Percentiles rank a stretch among this genome's conserved stretches.
phyloP scores from a whole-genome alignment of 2,888 invertebrate genomes.

The Syritta pipiens region DNA sequence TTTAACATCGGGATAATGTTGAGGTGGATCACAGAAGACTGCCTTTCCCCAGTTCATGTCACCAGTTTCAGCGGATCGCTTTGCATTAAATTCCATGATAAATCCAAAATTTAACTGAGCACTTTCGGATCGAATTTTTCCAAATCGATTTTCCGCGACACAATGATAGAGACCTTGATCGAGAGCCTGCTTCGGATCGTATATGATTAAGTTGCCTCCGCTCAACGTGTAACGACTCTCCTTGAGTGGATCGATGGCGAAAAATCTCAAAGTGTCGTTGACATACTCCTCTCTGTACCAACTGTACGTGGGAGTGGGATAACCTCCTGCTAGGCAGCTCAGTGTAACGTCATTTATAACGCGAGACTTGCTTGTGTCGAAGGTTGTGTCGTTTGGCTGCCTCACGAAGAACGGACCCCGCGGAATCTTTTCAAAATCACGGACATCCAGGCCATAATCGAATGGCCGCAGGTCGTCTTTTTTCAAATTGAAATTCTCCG shows the following conservation, averaged over 20 bases:
- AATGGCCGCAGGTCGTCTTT: slow-evolving; percentile 89
- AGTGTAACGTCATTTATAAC: slow-evolving; percentile 87
- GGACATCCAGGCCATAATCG: slow-evolving; percentile 91
- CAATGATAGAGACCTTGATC: slow-evolving; percentile 96
- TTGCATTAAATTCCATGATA: slow-evolving; percentile 93
- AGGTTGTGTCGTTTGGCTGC: slow-evolving; percentile 90
- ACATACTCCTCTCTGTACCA: slow-evolving; percentile 95
- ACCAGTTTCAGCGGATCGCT: slow-evolving; percentile 90
- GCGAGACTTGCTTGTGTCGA: slow-evolving; percentile 87
- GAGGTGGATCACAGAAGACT: slow-evolving; percentile 94
- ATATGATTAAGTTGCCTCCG: slow-evolving; percentile 94
- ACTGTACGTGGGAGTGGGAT: slow-evolving; percentile 92
- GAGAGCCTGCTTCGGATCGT: slow-evolving; percentile 87
- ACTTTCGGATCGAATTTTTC: slow-evolving; percentile 92
- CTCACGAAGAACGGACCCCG: slow-evolving; percentile 93
- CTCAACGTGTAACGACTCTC: slow-evolving; percentile 90
- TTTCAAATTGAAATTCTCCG: slow-evolving; percentile 85
- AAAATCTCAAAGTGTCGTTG: slow-evolving; percentile 86
- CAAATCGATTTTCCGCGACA: slow-evolving; percentile 92
- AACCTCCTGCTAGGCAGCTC: slow-evolving; percentile 91
- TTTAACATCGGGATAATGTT: slow-evolving; percentile 92
- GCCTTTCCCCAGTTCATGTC: slow-evolving; percentile 97
- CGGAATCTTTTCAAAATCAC: slow-evolving; percentile 89
- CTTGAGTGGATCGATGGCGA: slow-evolving; percentile 87
- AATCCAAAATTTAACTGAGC: slow-evolving; percentile 93